Conservation (phyloP, 1,140 invertebrate genomes). For the Metaphire vulgaris region DNA sequence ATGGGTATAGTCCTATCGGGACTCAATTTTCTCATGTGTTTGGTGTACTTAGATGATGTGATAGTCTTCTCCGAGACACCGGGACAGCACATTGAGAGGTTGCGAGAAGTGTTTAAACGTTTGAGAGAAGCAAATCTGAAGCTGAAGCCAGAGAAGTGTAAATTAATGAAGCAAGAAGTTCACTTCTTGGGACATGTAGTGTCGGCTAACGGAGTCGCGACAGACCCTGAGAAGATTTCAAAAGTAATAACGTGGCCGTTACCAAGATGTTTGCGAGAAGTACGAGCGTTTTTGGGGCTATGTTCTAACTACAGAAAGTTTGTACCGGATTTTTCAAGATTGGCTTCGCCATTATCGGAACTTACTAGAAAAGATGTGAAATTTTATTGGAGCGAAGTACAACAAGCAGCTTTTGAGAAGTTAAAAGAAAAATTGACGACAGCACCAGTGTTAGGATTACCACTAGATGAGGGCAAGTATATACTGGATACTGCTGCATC, state of each 20-base stretch:
- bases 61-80: constrained; percentile 30
- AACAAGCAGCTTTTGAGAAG: background rate
- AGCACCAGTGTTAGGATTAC: background rate
- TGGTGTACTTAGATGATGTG: constrained; percentile 37
- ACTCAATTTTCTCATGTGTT: constrained; percentile 18
- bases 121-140: constrained; percentile 32
- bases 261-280: background rate
- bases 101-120: constrained; percentile 32
- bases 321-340: background rate
- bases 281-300: constrained; percentile 5
- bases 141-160: constrained; percentile 33
- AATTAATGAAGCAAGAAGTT: constrained; percentile 29
- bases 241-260: constrained; percentile 32
- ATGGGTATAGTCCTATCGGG: constrained; percentile 35
- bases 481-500: background rate
- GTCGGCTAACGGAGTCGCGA: constrained; percentile 34
- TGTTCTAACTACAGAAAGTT: background rate
- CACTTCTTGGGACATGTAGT: constrained; percentile 40
- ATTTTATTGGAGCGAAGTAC: background rate
- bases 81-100: constrained; percentile 21
- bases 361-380: background rate
- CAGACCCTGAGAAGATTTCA: constrained; percentile 39
- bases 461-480: background rate
- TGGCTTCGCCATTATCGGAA: background rate
- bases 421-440: background rate